Evolutionary conservation across 2,113 vertebrate genomes (phyloP), one percentile per base, ranked within the genome.

Genomic region (Epinephelus moara): DNA sequence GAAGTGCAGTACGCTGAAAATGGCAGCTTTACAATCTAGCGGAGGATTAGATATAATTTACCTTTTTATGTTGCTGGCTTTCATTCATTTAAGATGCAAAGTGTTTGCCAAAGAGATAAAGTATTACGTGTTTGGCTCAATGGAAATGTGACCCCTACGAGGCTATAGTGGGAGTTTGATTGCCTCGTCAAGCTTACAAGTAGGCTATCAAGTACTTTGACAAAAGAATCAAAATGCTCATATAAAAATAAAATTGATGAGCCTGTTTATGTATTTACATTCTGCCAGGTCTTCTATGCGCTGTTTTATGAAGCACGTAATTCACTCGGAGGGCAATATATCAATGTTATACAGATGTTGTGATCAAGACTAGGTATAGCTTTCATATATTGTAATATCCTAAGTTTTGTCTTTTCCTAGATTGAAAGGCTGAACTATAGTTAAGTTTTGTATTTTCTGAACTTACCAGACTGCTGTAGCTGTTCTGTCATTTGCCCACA

Each of bases 11-110:
- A 23, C 52, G 60, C 45, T 62, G 49, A 47, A 76, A 74, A 70
- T 55, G 59, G 69, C 75, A 69, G 37, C 33, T 78, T 81, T 77
- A 86, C 84, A 80, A 47, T 78, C 50, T 4, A 47, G 45, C 7
- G 45, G 33, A 52, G 50, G 23, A n/a, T 18, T 63, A 14, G 63
- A 78, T 55, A 42, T 73, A 12, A 85, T 78, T 85, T 72, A 60
- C 9, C 63, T 78, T 60, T 86, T 85, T 85, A 76, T 86, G 66
- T 25, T 17, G 4, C 60, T 33, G 52, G 27, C 49, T 42, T 76
- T 61, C 33, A 37, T 79, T 85, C 56, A 25, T 57, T 30, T 52
- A 42, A 27, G 21, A 74, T 62, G 17, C 21, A 72, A 71, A 62
- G 60, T 4, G 0, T 71, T 62, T 60, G 57, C 21, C 62, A 66